Percentiles rank a stretch among this genome's conserved stretches.
Evolutionary conservation across 2,888 invertebrate species (phyloP).

Genomic region (Oxycera nigricornis): DNA sequence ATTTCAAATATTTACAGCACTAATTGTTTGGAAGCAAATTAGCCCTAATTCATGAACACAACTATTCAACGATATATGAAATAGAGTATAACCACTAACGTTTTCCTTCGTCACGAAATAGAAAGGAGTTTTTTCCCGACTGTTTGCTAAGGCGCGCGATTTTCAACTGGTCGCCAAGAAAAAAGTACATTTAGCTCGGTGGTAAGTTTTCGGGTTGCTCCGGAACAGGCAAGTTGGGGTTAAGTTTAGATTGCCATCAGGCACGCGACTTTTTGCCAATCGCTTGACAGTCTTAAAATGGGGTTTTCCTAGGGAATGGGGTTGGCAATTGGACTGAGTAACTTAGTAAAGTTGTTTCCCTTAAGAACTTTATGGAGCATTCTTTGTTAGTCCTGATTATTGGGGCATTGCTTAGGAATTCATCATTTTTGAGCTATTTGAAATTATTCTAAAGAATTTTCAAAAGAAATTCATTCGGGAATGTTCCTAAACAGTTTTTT

Average conservation of each 20-base stretch:
- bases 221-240: neutral
- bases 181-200: slow-evolving; percentile 7
- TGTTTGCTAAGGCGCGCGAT: slow-evolving; percentile 44
- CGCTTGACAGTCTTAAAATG: slow-evolving; percentile 34
- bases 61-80: neutral
- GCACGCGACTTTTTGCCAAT: slow-evolving; percentile 46
- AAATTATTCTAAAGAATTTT: too few species aligned
- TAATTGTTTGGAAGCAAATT: neutral
- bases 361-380: too few species aligned
- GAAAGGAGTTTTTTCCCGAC: slow-evolving; percentile 21
- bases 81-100: neutral
- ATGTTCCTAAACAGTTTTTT: too few species aligned
- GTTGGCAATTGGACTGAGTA: too few species aligned
- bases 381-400: too few species aligned
- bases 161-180: slow-evolving; percentile 43
- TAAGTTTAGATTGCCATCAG: slow-evolving; percentile 45
- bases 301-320: neutral
- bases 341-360: too few species aligned
- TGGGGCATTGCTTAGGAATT: too few species aligned
- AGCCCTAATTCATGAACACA: neutral
- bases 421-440: too few species aligned
- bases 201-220: slow-evolving; percentile 27
- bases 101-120: neutral
- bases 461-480: too few species aligned
- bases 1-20: neutral